phyloP scores from a whole-genome alignment of 2,113 vertebrate species.

The Pipa parva region DNA sequence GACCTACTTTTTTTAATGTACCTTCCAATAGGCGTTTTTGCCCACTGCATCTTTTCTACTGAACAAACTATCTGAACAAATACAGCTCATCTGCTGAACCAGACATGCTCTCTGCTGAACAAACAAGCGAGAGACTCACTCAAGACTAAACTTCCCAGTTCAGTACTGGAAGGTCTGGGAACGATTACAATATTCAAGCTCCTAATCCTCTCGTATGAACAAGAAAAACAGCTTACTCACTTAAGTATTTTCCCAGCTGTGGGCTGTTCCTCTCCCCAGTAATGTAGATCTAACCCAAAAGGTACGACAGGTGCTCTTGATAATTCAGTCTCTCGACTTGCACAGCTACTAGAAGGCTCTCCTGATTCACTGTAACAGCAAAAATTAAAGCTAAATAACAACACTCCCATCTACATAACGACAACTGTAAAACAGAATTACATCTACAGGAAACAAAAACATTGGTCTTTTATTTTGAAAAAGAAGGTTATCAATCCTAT shows the following conservation, averaged over 20 bases:
- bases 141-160: neutral
- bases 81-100: neutral
- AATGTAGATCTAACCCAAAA: constrained; percentile 85
- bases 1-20: no score
- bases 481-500: no score
- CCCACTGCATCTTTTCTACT: no score
- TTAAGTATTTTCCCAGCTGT: constrained; percentile 76
- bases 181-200: neutral
- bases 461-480: no score
- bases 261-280: constrained; percentile 85
- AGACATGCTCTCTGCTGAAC: constrained; percentile 8
- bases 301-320: constrained; percentile 73
- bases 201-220: constrained; percentile 14
- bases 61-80: no score
- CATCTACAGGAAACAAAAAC: no score
- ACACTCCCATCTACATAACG: no score
- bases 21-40: no score
- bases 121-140: neutral
- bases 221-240: constrained; percentile 58
- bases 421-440: no score
- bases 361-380: constrained; percentile 12
- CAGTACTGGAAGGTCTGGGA: constrained; percentile 2
- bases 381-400: neutral
- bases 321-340: constrained; percentile 53
- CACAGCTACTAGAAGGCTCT: constrained; percentile 34